Conservation (phyloP, 2,797 vertebrate genomes). For the Microhierax caerulescens region DNA sequence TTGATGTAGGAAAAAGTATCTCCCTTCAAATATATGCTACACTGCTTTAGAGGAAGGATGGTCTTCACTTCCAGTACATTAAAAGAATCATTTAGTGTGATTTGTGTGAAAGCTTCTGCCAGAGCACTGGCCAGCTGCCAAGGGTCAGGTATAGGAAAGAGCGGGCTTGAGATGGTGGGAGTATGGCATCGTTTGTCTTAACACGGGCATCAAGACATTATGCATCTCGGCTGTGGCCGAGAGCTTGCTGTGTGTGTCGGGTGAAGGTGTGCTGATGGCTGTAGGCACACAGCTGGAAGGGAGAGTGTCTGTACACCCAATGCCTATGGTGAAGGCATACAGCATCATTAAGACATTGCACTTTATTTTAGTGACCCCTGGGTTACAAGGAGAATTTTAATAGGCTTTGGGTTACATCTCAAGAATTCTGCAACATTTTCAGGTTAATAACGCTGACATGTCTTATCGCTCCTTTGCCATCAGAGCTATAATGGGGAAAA, state of each 20-base stretch:
- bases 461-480: background rate
- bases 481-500: constrained; percentile 41
- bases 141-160: background rate
- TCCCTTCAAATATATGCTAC: background rate
- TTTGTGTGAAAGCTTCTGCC: background rate
- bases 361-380: background rate
- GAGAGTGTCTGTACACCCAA: background rate
- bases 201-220: fast-evolving
- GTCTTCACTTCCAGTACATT: background rate
- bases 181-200: background rate
- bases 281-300: background rate
- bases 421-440: background rate
- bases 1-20: background rate
- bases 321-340: background rate
- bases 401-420: background rate
- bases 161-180: background rate
- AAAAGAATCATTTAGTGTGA: background rate
- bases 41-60: background rate
- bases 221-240: fast-evolving
- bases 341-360: background rate
- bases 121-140: background rate
- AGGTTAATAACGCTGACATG: constrained; percentile 29
- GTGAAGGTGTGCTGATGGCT: background rate
- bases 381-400: constrained; percentile 33
- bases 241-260: background rate